Evolutionary conservation across 2,888 invertebrate genomes (phyloP).

Genomic region (Rhamnusium bicolor): DNA sequence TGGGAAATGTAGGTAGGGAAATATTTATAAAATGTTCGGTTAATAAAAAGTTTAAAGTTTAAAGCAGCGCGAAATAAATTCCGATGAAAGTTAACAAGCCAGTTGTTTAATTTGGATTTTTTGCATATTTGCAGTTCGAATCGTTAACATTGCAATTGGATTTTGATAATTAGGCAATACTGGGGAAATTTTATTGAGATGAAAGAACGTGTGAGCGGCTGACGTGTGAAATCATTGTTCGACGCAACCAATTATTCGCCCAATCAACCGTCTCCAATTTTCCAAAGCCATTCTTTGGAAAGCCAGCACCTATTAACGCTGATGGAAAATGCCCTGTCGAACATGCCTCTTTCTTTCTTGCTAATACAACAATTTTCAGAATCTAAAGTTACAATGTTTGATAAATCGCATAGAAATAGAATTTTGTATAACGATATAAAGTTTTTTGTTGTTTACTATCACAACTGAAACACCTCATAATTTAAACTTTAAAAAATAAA

Average conservation of each 20-base stretch:
- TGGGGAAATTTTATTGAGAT: constrained; percentile 20
- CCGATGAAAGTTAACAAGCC: background rate
- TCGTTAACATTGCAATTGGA: constrained; percentile 8
- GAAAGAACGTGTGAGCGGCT: constrained; percentile 52
- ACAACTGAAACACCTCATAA: too few species aligned
- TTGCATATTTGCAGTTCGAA: constrained; percentile 4
- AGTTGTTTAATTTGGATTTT: constrained; percentile 14
- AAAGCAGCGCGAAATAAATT: constrained; percentile 2
- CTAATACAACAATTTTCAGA: constrained; percentile 12
- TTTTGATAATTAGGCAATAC: constrained; percentile 18
- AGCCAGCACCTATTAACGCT: constrained; percentile 46
- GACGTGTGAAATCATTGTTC: constrained; percentile 60
- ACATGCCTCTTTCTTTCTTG: constrained; percentile 15
- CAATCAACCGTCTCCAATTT: constrained; percentile 64
- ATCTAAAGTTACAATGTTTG: background rate
- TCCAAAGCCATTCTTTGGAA: constrained; percentile 56
- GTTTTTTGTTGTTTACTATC: too few species aligned
- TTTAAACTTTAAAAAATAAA: too few species aligned
- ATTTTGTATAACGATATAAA: background rate
- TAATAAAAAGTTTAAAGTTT: constrained; percentile 5
- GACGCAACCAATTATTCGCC: constrained; percentile 64
- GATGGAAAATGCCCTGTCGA: constrained; percentile 41
- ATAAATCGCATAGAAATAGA: background rate
- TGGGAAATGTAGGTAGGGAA: background rate
- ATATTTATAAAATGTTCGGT: constrained; percentile 4